Evolutionary conservation across 2,888 invertebrate genomes (phyloP).

Genomic region (Neria commutata): DNA sequence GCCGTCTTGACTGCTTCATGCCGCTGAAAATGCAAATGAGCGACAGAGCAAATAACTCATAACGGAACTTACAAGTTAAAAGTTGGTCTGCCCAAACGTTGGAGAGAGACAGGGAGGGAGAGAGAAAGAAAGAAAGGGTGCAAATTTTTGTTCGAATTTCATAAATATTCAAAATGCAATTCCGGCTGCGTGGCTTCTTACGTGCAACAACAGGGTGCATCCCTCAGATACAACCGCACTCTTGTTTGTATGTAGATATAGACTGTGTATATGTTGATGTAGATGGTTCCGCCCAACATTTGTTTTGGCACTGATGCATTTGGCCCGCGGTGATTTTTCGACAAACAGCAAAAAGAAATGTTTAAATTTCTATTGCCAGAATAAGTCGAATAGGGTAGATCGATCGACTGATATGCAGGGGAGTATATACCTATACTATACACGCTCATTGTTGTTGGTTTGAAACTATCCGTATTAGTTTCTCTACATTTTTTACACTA

Average conservation of each 20-base stretch:
- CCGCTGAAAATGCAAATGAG: not conserved
- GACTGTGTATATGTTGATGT: not conserved
- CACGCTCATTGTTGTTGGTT: too few relatives aligned
- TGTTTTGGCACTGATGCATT: not conserved
- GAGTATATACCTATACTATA: too few relatives aligned
- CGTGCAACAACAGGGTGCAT: not conserved
- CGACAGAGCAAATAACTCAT: not conserved
- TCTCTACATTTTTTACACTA: too few relatives aligned
- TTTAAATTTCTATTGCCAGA: not conserved
- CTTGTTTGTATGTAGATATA: too few relatives aligned
- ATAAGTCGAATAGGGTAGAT: not conserved
- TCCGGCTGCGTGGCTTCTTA: not conserved
- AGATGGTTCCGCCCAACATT: not conserved
- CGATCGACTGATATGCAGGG: too few relatives aligned
- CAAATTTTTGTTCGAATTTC: not conserved
- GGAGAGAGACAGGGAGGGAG: too few relatives aligned
- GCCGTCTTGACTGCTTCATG: not conserved
- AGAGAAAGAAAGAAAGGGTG: too few relatives aligned
- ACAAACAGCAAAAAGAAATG: too few relatives aligned
- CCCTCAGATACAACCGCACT: too few relatives aligned
- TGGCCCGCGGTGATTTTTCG: not conserved
- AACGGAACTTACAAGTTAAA: not conserved
- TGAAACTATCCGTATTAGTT: too few relatives aligned
- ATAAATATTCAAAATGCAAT: not conserved
- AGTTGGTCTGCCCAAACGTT: not conserved